Evolutionary conservation across 53 echinoderm and acorn worm genomes (phyloP), one percentile per base, ranked within the genome.

Genomic region (Holothuria leucospilota): DNA sequence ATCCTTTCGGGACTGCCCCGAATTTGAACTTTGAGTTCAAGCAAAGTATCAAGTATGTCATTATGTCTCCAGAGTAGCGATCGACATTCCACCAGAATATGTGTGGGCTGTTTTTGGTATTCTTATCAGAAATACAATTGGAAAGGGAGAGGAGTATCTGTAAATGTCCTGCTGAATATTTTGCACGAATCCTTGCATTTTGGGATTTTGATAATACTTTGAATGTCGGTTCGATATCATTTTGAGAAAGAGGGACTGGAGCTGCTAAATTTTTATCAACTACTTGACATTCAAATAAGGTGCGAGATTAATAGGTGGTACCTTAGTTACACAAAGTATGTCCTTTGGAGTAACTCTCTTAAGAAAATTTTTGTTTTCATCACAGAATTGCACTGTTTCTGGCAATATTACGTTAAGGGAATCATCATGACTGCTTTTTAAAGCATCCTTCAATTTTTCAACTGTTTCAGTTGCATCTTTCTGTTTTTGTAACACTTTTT

Each of bases 51-150:
- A 49, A 49, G 2, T 2, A 49, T 49, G 3, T 49, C 49, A 49
- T 49, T 49, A 49, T 49, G n/a, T 2, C 49, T n/a, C 49, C 49
- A 11, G 13, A 49, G 49, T 71, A 71, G 5, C 71, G 20, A 71
- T 38, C 29, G 30, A 71, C 71, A 28, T 71, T 34, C 39, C 71
- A 71, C 71, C n/a, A n/a, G 1, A 71, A 71, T 13, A 71, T 28
- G 71, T 64, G 28, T 25, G 2, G 8, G 28, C 0, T 8, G 23
- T 28, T 34, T 34, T 34, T 34, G 24, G 23, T 9, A 11, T 28
- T 9, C 9, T 64, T 16, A 64, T 25, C 20, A 29, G 26, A 27
- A 8, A 24, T 20, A 71, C 29, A 20, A 8, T 11, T 71, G 2
- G 49, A 49, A 30, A 71, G 20, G 8, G 71, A 71, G 7, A 71